These are phyloP conservation scores for Dasyornis broadbenti DNA, from an alignment of 2,113 vertebrate genomes.

Conservation along the genomic window DNA sequence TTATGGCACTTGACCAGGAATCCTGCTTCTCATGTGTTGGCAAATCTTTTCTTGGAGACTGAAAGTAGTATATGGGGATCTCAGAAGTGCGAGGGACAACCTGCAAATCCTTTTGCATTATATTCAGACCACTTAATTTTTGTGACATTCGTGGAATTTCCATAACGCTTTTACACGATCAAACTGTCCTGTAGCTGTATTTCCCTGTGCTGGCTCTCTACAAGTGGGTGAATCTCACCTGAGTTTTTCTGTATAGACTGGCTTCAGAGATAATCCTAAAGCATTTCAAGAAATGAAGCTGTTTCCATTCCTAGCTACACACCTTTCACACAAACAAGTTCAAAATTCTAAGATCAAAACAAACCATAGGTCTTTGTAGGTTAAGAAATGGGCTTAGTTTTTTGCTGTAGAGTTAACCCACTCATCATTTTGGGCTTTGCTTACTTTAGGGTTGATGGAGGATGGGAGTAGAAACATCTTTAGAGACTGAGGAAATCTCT, in stretches of 20 bases:
- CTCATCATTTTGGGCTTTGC: not conserved
- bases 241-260: not conserved
- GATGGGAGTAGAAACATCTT: not conserved
- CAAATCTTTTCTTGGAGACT: not conserved
- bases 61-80: not conserved
- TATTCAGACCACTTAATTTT: not conserved
- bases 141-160: not conserved
- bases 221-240: not conserved
- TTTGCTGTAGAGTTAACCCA: not conserved
- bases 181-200: not conserved
- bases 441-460: conserved; percentile 6
- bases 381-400: not conserved
- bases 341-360: not conserved
- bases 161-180: not conserved
- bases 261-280: not conserved
- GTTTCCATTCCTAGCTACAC: not conserved
- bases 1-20: not conserved
- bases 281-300: not conserved
- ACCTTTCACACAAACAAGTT: not conserved
- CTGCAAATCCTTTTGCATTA: not conserved
- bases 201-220: not conserved
- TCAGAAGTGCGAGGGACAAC: not conserved
- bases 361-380: not conserved
- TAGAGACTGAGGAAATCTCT: not conserved
- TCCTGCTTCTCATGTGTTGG: not conserved